These are phyloP conservation scores for Macrosteles quadrilineatus DNA, from an alignment of 1,140 invertebrate genomes.

Conservation along the genomic window DNA sequence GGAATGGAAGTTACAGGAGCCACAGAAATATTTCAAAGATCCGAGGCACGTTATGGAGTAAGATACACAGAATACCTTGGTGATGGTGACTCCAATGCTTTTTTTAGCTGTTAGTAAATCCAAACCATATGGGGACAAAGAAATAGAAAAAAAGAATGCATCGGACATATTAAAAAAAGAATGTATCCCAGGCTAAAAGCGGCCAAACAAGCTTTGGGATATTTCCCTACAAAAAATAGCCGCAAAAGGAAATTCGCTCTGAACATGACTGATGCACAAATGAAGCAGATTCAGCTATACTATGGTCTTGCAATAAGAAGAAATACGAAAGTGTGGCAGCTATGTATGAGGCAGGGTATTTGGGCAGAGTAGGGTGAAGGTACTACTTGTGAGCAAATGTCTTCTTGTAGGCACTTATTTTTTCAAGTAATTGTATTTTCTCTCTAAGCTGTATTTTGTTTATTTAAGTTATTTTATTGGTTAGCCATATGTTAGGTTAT, in stretches of 20 bases:
- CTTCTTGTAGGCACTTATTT: no score
- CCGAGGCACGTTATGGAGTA: constrained; percentile 29
- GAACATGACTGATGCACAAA: neutral
- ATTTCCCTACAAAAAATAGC: neutral
- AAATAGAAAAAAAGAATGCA: constrained; percentile 30
- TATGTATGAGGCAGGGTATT: neutral
- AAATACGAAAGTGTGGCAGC: neutral
- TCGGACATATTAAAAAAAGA: constrained; percentile 32
- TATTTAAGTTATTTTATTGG: neutral
- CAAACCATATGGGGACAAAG: constrained; percentile 8
- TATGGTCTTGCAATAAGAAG: constrained; percentile 10
- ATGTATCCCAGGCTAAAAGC: neutral
- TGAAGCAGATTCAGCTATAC: neutral
- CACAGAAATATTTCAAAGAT: constrained; percentile 39
- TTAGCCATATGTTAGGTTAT: neutral
- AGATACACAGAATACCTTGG: constrained; percentile 37
- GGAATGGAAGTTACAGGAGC: constrained; percentile 40
- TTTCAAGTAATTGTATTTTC: no score
- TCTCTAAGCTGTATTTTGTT: no score
- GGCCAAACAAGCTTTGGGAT: neutral
- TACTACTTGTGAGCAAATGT: no score
- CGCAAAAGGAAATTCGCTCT: neutral
- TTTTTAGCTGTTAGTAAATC: neutral
- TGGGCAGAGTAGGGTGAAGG: neutral
- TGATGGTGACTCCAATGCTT: constrained; percentile 37